A percentile compares a stretch with the other conserved stretches of the same genome.
Evolutionary conservation across 2,888 invertebrate species (phyloP).

Genomic region (Orthosia incerta): DNA sequence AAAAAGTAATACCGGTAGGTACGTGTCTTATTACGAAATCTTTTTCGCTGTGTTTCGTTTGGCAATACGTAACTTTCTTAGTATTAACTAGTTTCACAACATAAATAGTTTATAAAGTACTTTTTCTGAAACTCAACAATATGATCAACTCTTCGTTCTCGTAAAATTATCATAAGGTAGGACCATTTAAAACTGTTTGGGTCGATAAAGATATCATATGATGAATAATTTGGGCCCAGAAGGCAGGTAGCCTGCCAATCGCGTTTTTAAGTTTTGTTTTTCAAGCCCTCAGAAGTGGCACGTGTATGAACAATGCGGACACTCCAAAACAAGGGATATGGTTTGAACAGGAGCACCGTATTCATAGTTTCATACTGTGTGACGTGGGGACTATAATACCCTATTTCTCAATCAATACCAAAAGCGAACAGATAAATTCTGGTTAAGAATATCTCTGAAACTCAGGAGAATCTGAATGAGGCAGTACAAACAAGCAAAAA

Average conservation of each 20-base stretch:
- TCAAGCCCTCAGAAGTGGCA: too few relatives aligned
- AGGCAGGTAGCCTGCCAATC: too few relatives aligned
- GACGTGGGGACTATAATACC: neutral
- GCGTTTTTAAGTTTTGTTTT: too few relatives aligned
- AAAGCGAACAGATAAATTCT: too few relatives aligned
- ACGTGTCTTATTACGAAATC: slow-evolving; percentile 15
- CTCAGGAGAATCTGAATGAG: neutral
- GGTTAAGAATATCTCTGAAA: neutral
- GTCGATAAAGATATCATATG: too few relatives aligned
- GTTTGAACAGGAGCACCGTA: neutral
- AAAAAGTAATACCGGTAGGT: neutral
- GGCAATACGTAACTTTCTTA: neutral
- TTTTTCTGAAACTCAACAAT: too few relatives aligned
- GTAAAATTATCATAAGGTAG: too few relatives aligned
- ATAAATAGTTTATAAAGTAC: too few relatives aligned
- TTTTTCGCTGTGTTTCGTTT: neutral
- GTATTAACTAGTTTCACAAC: neutral
- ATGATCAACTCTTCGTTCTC: too few relatives aligned
- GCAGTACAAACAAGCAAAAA: slow-evolving; percentile 1
- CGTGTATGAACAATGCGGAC: too few relatives aligned
- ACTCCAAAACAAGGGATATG: neutral
- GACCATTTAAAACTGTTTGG: too few relatives aligned
- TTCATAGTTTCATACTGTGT: neutral
- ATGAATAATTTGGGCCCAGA: too few relatives aligned
- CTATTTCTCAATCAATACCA: neutral